Conservation (phyloP, 92 coral and sea anemone species). For the Zoanthus sociatus region DNA sequence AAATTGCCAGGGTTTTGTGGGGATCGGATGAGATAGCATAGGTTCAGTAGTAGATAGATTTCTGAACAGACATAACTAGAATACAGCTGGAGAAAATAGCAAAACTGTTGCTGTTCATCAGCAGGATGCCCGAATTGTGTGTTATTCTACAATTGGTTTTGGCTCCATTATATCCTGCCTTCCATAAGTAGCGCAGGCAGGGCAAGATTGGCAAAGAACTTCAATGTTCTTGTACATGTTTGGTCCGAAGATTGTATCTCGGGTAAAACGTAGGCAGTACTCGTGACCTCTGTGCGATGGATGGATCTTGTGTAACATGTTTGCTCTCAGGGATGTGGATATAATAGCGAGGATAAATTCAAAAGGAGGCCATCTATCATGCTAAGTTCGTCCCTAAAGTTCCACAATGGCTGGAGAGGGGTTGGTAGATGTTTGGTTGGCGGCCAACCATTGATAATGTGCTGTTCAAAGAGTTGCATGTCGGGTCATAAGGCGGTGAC, state of each 20-base stretch:
- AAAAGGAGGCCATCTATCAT: neutral
- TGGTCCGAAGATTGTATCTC: neutral
- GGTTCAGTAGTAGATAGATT: neutral
- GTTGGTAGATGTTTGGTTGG: conserved; percentile 47
- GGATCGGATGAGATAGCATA: conserved; percentile 39
- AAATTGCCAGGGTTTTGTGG: conserved; percentile 42
- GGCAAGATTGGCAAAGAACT: conserved; percentile 29
- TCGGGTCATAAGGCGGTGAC: too few relatives aligned
- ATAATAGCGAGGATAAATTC: conserved; percentile 9
- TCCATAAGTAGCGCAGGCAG: conserved; percentile 50
- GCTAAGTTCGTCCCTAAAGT: neutral
- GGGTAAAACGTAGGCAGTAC: too few relatives aligned
- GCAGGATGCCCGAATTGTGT: too few relatives aligned
- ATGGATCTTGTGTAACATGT: conserved; percentile 46
- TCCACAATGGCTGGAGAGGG: conserved; percentile 53
- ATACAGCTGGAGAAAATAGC: too few relatives aligned
- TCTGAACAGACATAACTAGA: too few relatives aligned
- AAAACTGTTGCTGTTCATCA: too few relatives aligned
- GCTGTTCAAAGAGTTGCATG: too few relatives aligned
- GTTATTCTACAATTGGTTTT: too few relatives aligned
- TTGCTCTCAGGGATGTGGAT: conserved; percentile 44
- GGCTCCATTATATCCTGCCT: neutral
- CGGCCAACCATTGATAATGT: neutral
- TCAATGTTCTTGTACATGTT: conserved; percentile 54
- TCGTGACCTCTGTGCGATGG: conserved; percentile 40